Percentiles rank a stretch among this genome's conserved stretches.
Conservation (phyloP, 2,113 vertebrate species). For the western clawed frog (Xenopus tropicalis) region DNA sequence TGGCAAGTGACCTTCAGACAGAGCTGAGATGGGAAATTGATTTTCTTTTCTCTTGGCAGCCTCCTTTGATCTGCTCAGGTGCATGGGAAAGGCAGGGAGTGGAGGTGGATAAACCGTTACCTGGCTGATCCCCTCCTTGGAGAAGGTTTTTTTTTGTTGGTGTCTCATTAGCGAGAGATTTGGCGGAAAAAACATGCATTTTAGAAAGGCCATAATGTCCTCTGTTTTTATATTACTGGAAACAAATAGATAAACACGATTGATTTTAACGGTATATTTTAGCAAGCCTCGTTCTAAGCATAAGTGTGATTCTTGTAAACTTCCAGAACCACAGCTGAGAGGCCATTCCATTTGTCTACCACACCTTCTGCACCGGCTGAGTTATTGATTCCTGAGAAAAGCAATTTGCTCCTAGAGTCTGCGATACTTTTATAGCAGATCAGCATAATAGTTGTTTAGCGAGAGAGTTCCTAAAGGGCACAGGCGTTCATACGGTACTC, state of each 20-base stretch:
- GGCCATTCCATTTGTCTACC: background rate
- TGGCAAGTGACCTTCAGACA: constrained; percentile 46
- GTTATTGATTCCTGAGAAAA: background rate
- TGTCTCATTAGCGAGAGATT: too few species aligned
- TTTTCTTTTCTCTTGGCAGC: constrained; percentile 48
- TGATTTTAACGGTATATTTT: too few species aligned
- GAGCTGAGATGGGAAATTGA: constrained; percentile 38
- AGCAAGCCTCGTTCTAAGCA: too few species aligned
- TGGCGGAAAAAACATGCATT: too few species aligned
- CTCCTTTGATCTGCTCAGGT: constrained; percentile 47
- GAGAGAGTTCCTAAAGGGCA: background rate
- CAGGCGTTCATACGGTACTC: background rate
- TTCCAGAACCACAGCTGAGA: background rate
- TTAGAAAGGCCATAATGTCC: too few species aligned
- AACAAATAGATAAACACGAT: too few species aligned
- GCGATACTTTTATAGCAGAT: background rate
- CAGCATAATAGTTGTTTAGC: background rate
- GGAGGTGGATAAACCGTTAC: background rate
- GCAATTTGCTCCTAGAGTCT: background rate
- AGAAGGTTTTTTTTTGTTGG: background rate
- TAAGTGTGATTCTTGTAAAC: too few species aligned
- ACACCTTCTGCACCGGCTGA: background rate
- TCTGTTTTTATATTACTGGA: too few species aligned
- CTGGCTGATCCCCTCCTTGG: constrained; percentile 17
- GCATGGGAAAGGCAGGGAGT: constrained; percentile 33